phyloP scores from a whole-genome alignment of 1,140 invertebrate species.

The Oscheius sp. region DNA sequence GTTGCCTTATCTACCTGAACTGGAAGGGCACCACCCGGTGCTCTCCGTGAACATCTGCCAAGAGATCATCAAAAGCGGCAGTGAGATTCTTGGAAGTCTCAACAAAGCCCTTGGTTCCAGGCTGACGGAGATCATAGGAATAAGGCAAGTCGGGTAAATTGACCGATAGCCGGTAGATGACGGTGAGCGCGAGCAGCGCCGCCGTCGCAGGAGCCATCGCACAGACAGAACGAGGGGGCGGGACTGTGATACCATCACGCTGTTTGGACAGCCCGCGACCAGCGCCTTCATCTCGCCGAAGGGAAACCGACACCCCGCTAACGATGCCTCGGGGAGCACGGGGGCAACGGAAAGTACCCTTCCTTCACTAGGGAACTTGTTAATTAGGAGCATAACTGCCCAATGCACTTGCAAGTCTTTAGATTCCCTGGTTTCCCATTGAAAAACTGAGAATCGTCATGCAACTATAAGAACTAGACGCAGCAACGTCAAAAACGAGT shows the following conservation, averaged over 20 bases:
- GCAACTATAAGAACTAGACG: too few species aligned
- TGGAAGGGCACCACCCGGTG: slow-evolving; percentile 26
- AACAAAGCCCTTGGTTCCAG: slow-evolving; percentile 28
- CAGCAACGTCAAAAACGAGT: too few species aligned
- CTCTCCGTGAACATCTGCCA: slow-evolving; percentile 27
- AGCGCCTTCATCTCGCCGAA: background rate
- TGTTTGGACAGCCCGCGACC: background rate
- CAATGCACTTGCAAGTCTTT: too few species aligned
- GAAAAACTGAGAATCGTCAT: too few species aligned
- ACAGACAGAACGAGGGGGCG: background rate
- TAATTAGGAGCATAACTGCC: too few species aligned
- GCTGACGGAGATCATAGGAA: slow-evolving; percentile 30
- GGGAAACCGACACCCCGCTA: too few species aligned
- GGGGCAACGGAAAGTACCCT: too few species aligned
- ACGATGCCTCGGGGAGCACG: too few species aligned
- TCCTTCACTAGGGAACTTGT: too few species aligned
- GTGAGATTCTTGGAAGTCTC: slow-evolving; percentile 23
- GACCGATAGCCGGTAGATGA: slow-evolving; percentile 42
- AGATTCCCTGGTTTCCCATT: too few species aligned
- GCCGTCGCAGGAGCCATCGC: slow-evolving; percentile 2
- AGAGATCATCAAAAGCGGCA: slow-evolving; percentile 25
- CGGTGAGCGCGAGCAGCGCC: slow-evolving; percentile 18
- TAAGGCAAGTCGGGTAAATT: slow-evolving; percentile 44
- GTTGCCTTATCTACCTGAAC: slow-evolving; percentile 33
- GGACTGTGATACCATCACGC: background rate